phyloP scores from a whole-genome alignment of 1,140 invertebrate species.

The Sitobion miscanthi region DNA sequence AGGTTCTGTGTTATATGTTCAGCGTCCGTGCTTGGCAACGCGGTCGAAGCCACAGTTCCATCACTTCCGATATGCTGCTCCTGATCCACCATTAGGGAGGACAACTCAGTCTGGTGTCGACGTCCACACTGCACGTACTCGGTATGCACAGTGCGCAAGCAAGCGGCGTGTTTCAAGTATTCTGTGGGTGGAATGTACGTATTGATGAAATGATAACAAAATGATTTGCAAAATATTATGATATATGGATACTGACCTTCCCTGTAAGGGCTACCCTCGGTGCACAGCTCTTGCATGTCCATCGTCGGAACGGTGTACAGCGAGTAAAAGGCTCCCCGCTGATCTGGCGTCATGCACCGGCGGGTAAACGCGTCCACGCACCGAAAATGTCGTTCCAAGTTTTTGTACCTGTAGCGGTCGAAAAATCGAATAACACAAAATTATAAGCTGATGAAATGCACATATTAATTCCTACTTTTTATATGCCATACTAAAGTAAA shows the following conservation, averaged over 20 bases:
- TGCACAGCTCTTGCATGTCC: constrained; percentile 45
- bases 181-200: not conserved
- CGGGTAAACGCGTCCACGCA: constrained; percentile 37
- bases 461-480: too few relatives aligned
- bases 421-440: not conserved
- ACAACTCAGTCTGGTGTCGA: not conserved
- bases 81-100: not conserved
- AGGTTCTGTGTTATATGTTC: constrained; percentile 30
- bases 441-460: not conserved
- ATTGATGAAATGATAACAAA: not conserved
- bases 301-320: constrained; percentile 26
- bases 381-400: constrained; percentile 38
- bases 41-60: not conserved
- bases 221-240: not conserved
- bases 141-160: not conserved
- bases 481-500: not conserved
- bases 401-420: not conserved
- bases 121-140: constrained; percentile 30
- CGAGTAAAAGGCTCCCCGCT: constrained; percentile 30
- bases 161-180: constrained; percentile 37
- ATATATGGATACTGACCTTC: not conserved
- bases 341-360: not conserved
- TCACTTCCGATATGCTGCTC: not conserved
- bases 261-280: not conserved
- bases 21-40: not conserved